Evolutionary conservation across 2,113 vertebrate species (phyloP).

Genomic region (Ellobius talpinus): DNA sequence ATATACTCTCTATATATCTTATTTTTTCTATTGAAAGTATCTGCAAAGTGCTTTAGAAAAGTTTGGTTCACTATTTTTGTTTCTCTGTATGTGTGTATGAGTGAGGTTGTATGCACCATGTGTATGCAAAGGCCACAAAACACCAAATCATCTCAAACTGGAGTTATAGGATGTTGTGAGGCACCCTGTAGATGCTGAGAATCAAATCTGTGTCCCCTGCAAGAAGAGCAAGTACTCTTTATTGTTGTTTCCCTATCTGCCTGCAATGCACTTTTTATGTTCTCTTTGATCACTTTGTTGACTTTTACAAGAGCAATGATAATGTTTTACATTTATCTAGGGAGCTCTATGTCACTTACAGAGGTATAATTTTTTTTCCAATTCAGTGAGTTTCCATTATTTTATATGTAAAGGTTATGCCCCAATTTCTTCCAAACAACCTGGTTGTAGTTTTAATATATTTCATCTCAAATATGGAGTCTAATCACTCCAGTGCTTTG

Average conservation of each 20-base stretch:
- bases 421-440: slow-evolving; percentile 42
- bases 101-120: neutral
- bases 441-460: slow-evolving; percentile 42
- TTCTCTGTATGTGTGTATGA: neutral
- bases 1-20: neutral
- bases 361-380: slow-evolving; percentile 9
- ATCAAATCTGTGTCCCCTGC: neutral
- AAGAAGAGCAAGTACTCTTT: neutral
- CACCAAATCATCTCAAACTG: neutral
- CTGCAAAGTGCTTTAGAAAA: neutral
- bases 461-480: slow-evolving; percentile 40
- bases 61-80: neutral
- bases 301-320: slow-evolving; percentile 50
- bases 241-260: too few species aligned
- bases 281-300: slow-evolving; percentile 56
- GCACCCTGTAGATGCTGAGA: neutral
- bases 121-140: neutral
- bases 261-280: slow-evolving; percentile 6
- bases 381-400: slow-evolving; percentile 46
- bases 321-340: slow-evolving; percentile 63
- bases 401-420: slow-evolving; percentile 46
- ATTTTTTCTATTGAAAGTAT: neutral
- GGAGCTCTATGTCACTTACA: slow-evolving; percentile 40
- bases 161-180: neutral
- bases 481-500: slow-evolving; percentile 58